Evolutionary conservation across 2,113 vertebrate genomes (phyloP).

Genomic region (Micromys minutus): DNA sequence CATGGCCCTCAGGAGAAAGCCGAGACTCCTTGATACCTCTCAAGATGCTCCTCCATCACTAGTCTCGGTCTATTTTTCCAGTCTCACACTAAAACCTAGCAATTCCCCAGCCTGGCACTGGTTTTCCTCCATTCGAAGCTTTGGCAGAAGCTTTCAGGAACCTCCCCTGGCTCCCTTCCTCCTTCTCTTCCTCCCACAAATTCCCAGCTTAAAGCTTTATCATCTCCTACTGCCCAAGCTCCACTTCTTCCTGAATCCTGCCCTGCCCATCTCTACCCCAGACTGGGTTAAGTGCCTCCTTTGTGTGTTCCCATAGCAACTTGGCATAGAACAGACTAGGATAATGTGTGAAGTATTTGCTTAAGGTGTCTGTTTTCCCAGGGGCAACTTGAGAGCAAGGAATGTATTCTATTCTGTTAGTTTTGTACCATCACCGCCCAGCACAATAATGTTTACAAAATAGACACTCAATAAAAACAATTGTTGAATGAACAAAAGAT

Average conservation of each 20-base stretch:
- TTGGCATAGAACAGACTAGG: neutral
- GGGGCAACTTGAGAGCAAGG: neutral
- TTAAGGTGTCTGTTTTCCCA: neutral
- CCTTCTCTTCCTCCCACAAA: neutral
- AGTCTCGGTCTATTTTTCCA: neutral
- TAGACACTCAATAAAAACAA: conserved; percentile 37
- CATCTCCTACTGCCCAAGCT: neutral
- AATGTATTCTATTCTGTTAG: conserved; percentile 23
- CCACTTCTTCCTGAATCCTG: neutral
- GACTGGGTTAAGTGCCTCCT: neutral
- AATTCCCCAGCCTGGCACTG: neutral
- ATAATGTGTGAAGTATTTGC: conserved; percentile 20
- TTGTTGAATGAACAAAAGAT: conserved; percentile 3
- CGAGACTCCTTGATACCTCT: conserved; percentile 6
- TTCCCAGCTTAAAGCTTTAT: neutral
- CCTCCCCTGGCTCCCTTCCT: neutral
- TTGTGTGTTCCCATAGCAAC: conserved; percentile 47
- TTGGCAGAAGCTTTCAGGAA: neutral
- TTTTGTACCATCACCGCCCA: neutral
- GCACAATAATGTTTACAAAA: conserved; percentile 15
- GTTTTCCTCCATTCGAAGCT: neutral
- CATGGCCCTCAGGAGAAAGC: conserved; percentile 25
- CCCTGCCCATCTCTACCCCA: conserved; percentile 29
- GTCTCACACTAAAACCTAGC: neutral
- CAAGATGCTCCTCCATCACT: conserved; percentile 23